Evolutionary conservation across 2,888 invertebrate species (phyloP).

Genomic region (Nomada hirtipes): DNA sequence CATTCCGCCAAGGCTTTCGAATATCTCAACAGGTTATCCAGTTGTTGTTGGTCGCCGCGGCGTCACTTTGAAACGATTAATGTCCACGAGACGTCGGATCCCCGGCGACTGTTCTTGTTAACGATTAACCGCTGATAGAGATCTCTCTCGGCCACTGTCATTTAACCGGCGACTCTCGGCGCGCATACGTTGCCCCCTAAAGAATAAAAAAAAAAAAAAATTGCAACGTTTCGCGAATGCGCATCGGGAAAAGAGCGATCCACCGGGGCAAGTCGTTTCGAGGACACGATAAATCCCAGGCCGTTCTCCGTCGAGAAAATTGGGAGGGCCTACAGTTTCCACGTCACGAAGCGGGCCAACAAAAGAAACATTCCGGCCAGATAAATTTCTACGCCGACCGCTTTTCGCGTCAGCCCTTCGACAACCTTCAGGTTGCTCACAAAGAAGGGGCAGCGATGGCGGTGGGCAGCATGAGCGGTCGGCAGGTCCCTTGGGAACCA

Average conservation of each 20-base stretch:
- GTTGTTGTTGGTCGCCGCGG: slow-evolving; percentile 5
- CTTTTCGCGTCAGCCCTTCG: slow-evolving; percentile 67
- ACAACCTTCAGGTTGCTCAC: slow-evolving; percentile 63
- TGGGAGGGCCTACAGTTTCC: slow-evolving; percentile 24
- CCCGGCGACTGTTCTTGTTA: background rate
- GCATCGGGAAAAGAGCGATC: background rate
- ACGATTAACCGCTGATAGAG: slow-evolving; percentile 16
- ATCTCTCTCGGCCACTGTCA: background rate
- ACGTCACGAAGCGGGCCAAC: slow-evolving; percentile 51
- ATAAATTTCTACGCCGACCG: slow-evolving; percentile 60
- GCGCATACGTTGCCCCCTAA: no score
- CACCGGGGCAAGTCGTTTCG: slow-evolving; percentile 32
- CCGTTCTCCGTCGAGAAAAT: background rate
- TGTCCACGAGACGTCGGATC: slow-evolving; percentile 12
- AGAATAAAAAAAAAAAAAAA: no score
- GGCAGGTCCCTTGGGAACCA: slow-evolving; percentile 72
- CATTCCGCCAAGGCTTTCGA: slow-evolving; percentile 52
- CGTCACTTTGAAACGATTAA: slow-evolving; percentile 30
- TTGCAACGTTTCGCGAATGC: background rate
- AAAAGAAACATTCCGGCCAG: slow-evolving; percentile 52
- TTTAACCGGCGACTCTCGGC: background rate
- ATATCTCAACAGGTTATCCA: slow-evolving; percentile 46
- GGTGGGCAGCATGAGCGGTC: slow-evolving; percentile 58
- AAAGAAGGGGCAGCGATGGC: slow-evolving; percentile 64
- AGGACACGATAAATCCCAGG: slow-evolving; percentile 37